Conservation (phyloP, 2,888 invertebrate species). For the Phalera bucephala region DNA sequence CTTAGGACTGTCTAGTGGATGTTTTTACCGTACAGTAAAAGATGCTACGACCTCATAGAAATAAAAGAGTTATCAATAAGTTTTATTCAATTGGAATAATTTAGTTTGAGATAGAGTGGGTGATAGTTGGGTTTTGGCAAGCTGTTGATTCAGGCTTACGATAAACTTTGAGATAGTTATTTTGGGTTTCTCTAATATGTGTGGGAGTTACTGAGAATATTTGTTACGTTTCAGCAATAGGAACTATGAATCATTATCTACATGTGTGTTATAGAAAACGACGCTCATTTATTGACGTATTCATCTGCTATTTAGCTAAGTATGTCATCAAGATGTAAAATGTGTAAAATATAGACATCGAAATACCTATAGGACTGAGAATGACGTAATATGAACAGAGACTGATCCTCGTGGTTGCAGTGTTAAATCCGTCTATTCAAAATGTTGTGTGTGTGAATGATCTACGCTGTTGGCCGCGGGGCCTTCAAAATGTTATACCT, state of each 20-base stretch:
- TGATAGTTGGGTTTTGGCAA: slow-evolving; percentile 34
- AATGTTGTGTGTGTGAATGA: no score
- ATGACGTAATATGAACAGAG: no score
- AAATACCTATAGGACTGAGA: no score
- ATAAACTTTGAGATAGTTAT: slow-evolving; percentile 7
- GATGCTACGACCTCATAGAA: slow-evolving; percentile 64
- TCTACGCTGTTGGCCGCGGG: no score
- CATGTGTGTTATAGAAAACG: no score
- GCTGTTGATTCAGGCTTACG: slow-evolving; percentile 23
- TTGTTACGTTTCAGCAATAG: not conserved
- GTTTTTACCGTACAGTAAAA: slow-evolving; percentile 64
- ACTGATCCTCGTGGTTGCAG: no score
- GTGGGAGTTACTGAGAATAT: not conserved
- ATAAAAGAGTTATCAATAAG: slow-evolving; percentile 76
- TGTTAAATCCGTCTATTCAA: no score
- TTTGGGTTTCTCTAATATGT: not conserved
- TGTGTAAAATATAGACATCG: no score
- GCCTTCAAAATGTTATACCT: no score
- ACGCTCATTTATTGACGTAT: no score
- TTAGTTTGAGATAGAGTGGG: slow-evolving; percentile 42
- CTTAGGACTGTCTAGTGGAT: slow-evolving; percentile 63
- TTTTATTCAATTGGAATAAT: slow-evolving; percentile 64
- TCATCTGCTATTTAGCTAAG: no score
- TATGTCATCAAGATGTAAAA: no score
- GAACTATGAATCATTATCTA: not conserved